Base-by-base conservation (phyloP, 2,113 vertebrate species). In the Haemorhous mexicanus region DNA sequence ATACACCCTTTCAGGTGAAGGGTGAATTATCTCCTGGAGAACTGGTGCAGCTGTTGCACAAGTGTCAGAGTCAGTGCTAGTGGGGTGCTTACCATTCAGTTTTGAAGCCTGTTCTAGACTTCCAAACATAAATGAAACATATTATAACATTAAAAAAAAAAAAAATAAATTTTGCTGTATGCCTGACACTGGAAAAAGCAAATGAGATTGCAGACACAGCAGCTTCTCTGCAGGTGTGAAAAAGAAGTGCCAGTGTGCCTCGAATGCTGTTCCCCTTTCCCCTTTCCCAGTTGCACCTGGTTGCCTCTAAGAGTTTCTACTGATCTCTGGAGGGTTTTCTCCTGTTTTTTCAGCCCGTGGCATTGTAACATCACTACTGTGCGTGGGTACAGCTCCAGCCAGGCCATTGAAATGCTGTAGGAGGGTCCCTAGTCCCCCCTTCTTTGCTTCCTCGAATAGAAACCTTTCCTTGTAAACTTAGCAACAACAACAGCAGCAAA, bases 11-110 rank as follows among this genome's bases (percentile, higher is more conserved):
- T 39, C 28, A 44, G 17, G 13, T 67, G 26, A 83, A 58, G 22
- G 27, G 17, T 0, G 3, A 47, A 14, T 33, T 5, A 1, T 43
- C 22, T 75, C 4, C 1, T 9, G 28, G 52, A 22, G 41, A 69
- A 49, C 11, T 0, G 0, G 3, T 32, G 50, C 6, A 18, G 26
- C 61, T 41, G 14, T 9, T 67, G 32, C 17, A n/a, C 16, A 23
- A 33, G 28, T 1, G 1, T 35, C 18, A 61, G 50, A 63, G 14
- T 33, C 46, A 58, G 28, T 62, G 24, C 37, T 58, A n/a, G 10
- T 0, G 0, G 27, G 7, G 20, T 52, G 22, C 32, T 64, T 69
- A 39, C 18, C 6, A 2, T 64, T 85, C n/a, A 7, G 8, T 62
- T 92, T 35, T 58, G 55, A 84, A 90, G 49, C 6, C 22, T 66